Evolutionary conservation across 2,888 invertebrate genomes (phyloP).

Genomic region (Caenorhabditis uteleia): DNA sequence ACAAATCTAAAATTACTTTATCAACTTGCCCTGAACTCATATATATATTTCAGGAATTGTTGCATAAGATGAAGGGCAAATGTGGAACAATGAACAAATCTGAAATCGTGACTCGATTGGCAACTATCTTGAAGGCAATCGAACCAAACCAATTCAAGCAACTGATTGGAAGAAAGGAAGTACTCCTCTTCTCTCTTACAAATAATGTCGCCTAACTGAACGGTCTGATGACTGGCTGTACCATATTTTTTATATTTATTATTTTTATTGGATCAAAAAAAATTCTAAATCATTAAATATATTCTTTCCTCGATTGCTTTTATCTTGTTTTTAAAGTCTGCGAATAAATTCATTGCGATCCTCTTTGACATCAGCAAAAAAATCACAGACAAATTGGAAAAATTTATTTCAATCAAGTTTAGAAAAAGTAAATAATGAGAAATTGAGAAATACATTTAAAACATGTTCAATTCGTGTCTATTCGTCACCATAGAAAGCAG

Average conservation of each 20-base stretch:
- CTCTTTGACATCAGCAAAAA: too few relatives aligned
- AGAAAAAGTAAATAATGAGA: background rate
- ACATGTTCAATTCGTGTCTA: background rate
- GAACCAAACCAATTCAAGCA: conserved; percentile 65
- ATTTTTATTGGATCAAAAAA: too few relatives aligned
- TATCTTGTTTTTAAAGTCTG: too few relatives aligned
- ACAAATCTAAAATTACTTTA: too few relatives aligned
- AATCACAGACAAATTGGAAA: too few relatives aligned
- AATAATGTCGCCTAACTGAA: conserved; percentile 36
- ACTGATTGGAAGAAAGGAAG: conserved; percentile 63
- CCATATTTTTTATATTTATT: too few relatives aligned
- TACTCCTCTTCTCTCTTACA: conserved; percentile 61
- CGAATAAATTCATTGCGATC: too few relatives aligned
- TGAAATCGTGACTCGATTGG: conserved; percentile 61
- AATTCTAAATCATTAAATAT: too few relatives aligned
- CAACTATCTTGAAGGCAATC: conserved; percentile 62
- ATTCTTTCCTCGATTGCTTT: too few relatives aligned
- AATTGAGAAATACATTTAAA: background rate
- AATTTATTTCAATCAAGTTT: background rate
- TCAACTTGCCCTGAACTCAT: too few relatives aligned
- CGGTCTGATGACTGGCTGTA: too few relatives aligned
- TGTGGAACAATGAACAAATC: conserved; percentile 56
- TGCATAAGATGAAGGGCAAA: conserved; percentile 51
- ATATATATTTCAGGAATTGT: conserved; percentile 45
- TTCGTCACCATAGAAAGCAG: conserved; percentile 37